Conservation (phyloP, 2,888 invertebrate species). For the Drosophila dives region DNA sequence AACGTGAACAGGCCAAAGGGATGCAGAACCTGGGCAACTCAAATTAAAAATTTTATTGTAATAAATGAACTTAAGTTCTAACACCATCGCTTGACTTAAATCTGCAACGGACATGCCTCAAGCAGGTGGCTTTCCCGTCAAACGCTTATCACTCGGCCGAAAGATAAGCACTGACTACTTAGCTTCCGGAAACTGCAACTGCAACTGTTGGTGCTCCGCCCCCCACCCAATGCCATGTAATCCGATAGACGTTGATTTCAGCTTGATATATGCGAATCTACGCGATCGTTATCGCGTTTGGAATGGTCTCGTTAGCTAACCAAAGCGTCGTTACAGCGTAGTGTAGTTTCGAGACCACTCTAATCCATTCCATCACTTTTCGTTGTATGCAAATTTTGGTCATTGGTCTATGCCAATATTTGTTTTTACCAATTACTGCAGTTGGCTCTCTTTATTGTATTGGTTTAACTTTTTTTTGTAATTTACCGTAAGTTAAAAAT, state of each 20-base stretch:
- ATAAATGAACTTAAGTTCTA: conserved; percentile 17
- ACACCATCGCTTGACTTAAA: conserved; percentile 1
- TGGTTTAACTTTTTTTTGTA: neutral
- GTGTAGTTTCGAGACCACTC: conserved; percentile 85
- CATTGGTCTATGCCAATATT: conserved; percentile 2
- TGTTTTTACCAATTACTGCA: conserved; percentile 5
- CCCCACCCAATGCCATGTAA: conserved; percentile 16
- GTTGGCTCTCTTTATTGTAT: neutral
- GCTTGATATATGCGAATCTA: conserved; percentile 68
- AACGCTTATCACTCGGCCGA: conserved; percentile 34
- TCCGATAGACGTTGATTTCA: conserved; percentile 31
- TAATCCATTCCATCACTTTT: conserved; percentile 83
- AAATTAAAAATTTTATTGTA: conserved; percentile 27
- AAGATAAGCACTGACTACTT: conserved; percentile 49
- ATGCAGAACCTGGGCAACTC: conserved; percentile 21
- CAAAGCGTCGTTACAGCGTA: conserved; percentile 62
- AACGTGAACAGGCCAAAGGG: conserved; percentile 87
- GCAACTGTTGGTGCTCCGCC: neutral
- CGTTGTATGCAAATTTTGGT: conserved; percentile 82
- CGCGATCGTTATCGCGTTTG: conserved; percentile 84
- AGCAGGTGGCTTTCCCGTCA: neutral
- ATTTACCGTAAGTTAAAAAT: neutral
- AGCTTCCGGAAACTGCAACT: conserved; percentile 24
- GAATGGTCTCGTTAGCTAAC: conserved; percentile 85
- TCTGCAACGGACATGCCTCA: neutral